A percentile compares a stretch with the other conserved stretches of the same genome.
Conservation (phyloP, 1,140 invertebrate genomes). For the Brachionus sp. region DNA sequence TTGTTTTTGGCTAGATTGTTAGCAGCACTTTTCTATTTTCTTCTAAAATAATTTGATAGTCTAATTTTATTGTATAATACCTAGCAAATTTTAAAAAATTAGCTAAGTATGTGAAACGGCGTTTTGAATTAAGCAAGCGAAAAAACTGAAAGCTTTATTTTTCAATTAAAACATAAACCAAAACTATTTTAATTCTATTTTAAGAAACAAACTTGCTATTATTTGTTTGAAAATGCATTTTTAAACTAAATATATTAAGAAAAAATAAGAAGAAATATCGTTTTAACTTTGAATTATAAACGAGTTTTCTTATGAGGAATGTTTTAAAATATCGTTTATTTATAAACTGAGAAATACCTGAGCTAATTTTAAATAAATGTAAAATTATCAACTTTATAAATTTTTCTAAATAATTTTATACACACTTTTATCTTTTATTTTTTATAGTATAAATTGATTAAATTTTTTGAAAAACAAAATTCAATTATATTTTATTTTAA, state of each 20-base stretch:
- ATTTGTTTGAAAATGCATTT: background rate
- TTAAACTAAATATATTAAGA: background rate
- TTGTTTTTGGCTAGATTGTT: background rate
- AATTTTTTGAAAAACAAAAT: background rate
- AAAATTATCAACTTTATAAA: background rate
- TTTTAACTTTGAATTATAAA: constrained; percentile 1
- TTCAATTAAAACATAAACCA: background rate
- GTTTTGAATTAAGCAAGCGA: background rate
- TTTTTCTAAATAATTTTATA: too few species aligned
- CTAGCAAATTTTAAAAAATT: background rate
- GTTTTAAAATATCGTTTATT: background rate
- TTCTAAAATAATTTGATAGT: background rate
- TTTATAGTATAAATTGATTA: background rate
- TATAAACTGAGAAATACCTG: background rate
- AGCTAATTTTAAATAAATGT: background rate
- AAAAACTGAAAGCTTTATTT: constrained; percentile 3
- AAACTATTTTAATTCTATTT: background rate
- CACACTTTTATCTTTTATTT: too few species aligned
- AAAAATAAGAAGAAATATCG: background rate
- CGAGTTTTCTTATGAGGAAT: background rate
- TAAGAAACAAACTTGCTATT: background rate
- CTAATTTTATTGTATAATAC: background rate
- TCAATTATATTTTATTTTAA: background rate
- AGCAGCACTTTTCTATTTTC: background rate
- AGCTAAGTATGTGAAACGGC: background rate